These are phyloP conservation scores for Gobionotothen gibberifrons DNA, from an alignment of 2,797 vertebrate species.

Conservation along the genomic window DNA sequence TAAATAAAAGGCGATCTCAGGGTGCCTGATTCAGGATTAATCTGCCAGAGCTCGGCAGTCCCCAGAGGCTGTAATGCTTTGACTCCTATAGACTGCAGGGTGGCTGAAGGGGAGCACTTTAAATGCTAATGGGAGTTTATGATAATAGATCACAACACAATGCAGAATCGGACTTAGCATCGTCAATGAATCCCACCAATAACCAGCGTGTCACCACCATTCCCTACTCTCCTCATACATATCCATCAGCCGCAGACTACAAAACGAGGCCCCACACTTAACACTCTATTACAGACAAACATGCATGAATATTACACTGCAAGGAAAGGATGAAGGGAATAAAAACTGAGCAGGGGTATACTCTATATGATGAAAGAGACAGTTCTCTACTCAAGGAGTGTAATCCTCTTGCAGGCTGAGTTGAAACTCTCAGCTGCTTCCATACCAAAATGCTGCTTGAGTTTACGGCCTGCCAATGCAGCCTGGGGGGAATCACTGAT, in stretches of 20 bases:
- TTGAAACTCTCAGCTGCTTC: slow-evolving; percentile 74
- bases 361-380: slow-evolving; percentile 63
- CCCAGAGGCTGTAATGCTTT: slow-evolving; percentile 74
- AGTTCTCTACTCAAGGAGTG: slow-evolving; percentile 68
- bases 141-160: slow-evolving; percentile 74
- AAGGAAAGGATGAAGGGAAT: slow-evolving; percentile 22
- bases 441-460: slow-evolving; percentile 66
- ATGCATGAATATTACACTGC: slow-evolving; percentile 33
- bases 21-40: slow-evolving; percentile 72
- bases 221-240: slow-evolving; percentile 13
- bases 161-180: slow-evolving; percentile 60
- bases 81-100: slow-evolving; percentile 74
- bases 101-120: slow-evolving; percentile 75
- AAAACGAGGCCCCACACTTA: slow-evolving; percentile 17
- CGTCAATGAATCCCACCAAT: slow-evolving; percentile 52
- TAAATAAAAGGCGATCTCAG: slow-evolving; percentile 69
- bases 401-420: slow-evolving; percentile 78
- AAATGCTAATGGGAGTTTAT: slow-evolving; percentile 80
- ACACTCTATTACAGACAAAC: slow-evolving; percentile 46
- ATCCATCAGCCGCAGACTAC: slow-evolving; percentile 18
- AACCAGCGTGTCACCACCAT: slow-evolving; percentile 18
- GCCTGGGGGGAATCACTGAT: slow-evolving; percentile 76
- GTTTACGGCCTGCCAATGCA: slow-evolving; percentile 75
- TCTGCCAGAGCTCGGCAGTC: slow-evolving; percentile 67
- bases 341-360: slow-evolving; percentile 42